Evolutionary conservation across 2,113 vertebrate genomes (phyloP).

Genomic region (Pipa parva): DNA sequence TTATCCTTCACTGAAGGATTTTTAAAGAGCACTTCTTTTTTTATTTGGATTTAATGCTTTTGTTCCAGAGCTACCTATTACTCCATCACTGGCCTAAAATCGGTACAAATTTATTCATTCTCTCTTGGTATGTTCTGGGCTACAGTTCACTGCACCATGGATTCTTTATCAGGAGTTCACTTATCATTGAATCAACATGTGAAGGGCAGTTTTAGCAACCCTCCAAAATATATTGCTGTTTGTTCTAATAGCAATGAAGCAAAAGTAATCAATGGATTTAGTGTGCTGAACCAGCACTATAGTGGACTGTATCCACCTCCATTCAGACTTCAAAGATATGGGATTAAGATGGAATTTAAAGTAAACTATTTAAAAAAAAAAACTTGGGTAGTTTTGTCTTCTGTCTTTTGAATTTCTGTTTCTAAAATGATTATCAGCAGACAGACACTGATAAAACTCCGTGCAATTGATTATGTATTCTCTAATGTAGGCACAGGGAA

Average conservation of each 20-base stretch:
- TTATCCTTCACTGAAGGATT: conserved; percentile 59
- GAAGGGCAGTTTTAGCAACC: conserved; percentile 58
- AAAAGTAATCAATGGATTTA: conserved; percentile 49
- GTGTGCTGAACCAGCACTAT: conserved; percentile 74
- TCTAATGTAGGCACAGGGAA: no score
- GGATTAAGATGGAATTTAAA: conserved; percentile 69
- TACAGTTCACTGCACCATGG: conserved; percentile 36
- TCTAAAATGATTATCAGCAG: no score
- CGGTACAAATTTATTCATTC: conserved; percentile 3
- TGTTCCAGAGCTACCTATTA: conserved; percentile 44
- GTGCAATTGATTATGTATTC: no score
- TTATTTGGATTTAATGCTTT: conserved; percentile 45
- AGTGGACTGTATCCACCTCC: conserved; percentile 83
- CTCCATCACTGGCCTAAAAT: conserved; percentile 45
- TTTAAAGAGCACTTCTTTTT: conserved; percentile 62
- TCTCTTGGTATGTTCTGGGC: not conserved
- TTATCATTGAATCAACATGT: conserved; percentile 49
- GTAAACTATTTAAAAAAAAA: conserved; percentile 52
- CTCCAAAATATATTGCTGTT: conserved; percentile 36
- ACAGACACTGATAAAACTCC: no score
- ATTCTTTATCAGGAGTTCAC: conserved; percentile 31
- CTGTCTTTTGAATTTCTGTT: no score
- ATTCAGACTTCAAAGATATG: conserved; percentile 73
- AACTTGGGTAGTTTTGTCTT: not conserved
- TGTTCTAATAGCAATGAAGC: conserved; percentile 44